Percentiles rank a stretch among this genome's conserved stretches.
Conservation (phyloP, 2,888 invertebrate species). For the Ophioninae sp. region DNA sequence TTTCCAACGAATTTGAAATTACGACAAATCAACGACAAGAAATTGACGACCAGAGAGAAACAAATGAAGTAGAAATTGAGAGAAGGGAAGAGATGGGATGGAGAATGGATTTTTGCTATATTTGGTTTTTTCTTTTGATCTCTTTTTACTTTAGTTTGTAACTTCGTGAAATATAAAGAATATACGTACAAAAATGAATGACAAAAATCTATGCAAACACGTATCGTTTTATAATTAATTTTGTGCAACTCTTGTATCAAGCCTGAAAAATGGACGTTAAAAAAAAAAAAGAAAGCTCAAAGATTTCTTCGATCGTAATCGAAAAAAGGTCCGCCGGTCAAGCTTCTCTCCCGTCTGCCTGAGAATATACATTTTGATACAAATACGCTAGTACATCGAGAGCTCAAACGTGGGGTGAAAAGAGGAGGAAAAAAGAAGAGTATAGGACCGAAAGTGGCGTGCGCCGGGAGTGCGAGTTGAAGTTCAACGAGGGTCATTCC, state of each 20-base stretch:
- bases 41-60: slow-evolving; percentile 6
- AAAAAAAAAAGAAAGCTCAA: too few relatives aligned
- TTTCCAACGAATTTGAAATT: slow-evolving; percentile 11
- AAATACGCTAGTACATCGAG: slow-evolving; percentile 2
- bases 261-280: too few relatives aligned
- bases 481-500: slow-evolving; percentile 79
- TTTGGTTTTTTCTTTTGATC: slow-evolving; percentile 1
- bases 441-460: slow-evolving; percentile 58
- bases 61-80: not conserved
- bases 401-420: slow-evolving; percentile 28
- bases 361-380: slow-evolving; percentile 19
- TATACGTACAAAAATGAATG: too few relatives aligned
- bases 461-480: slow-evolving; percentile 62
- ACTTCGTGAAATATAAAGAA: too few relatives aligned
- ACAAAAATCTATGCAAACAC: too few relatives aligned
- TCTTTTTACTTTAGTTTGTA: not conserved
- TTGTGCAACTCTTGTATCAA: too few relatives aligned
- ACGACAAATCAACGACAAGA: slow-evolving; percentile 21
- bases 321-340: not conserved
- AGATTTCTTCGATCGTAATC: not conserved
- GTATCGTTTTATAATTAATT: too few relatives aligned
- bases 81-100: not conserved
- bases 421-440: slow-evolving; percentile 46
- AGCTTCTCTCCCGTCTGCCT: not conserved
- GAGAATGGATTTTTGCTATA: not conserved